A percentile compares a stretch with the other conserved stretches of the same genome.
Conservation (phyloP, 2,113 vertebrate genomes). For the Tetrao urogallus region DNA sequence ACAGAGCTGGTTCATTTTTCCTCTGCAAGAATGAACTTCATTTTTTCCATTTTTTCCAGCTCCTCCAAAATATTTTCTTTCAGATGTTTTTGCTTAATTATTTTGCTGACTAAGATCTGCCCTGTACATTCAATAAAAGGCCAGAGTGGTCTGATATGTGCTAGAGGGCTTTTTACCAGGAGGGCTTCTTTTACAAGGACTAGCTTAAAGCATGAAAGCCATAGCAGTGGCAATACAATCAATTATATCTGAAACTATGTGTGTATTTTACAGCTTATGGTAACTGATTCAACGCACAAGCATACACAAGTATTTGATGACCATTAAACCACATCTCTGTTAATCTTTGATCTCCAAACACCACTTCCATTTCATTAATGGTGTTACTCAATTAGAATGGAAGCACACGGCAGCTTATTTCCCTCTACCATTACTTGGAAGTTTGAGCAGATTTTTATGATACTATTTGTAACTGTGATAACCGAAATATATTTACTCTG, state of each 20-base stretch:
- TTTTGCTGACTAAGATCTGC: background rate
- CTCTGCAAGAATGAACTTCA: background rate
- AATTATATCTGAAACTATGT: background rate
- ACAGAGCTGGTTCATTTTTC: background rate
- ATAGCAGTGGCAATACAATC: background rate
- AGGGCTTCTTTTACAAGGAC: background rate
- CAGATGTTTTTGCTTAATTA: background rate
- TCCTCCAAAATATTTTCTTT: background rate
- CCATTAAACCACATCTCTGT: background rate
- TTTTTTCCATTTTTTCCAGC: background rate
- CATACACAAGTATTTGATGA: background rate
- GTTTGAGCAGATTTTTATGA: background rate
- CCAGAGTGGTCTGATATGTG: background rate
- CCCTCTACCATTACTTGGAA: background rate
- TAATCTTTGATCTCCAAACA: background rate
- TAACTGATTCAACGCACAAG: background rate
- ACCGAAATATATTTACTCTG: background rate
- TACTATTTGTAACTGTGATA: background rate
- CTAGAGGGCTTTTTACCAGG: background rate
- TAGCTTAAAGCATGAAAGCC: background rate
- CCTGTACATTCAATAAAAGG: background rate
- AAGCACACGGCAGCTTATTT: background rate
- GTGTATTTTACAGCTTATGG: background rate
- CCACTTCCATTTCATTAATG: background rate
- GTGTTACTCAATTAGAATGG: background rate